phyloP scores from a whole-genome alignment of 1,140 invertebrate species.

The Drosophila kanapiae region DNA sequence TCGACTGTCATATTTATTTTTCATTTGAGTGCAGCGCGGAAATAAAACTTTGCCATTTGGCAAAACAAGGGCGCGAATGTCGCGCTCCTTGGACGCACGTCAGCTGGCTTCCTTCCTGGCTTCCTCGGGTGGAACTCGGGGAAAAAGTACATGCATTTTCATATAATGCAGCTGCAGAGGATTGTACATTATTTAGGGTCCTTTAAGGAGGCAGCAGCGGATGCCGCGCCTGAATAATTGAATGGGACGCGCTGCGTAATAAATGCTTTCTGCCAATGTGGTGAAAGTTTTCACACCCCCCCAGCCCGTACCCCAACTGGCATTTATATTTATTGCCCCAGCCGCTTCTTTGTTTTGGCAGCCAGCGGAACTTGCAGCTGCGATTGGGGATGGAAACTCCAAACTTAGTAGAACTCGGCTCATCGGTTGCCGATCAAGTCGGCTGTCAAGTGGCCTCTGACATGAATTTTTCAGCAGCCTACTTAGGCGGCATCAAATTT shows the following conservation, averaged over 20 bases:
- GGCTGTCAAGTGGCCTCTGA: slow-evolving; percentile 50
- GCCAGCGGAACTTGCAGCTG: neutral
- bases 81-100: slow-evolving; percentile 75
- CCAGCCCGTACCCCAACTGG: neutral
- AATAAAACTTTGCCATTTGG: slow-evolving; percentile 84
- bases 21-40: slow-evolving; percentile 79
- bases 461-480: slow-evolving; percentile 53
- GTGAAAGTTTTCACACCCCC: slow-evolving; percentile 70
- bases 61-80: slow-evolving; percentile 80
- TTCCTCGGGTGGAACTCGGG: slow-evolving; percentile 6
- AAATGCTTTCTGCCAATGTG: slow-evolving; percentile 79
- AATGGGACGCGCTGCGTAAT: slow-evolving; percentile 79
- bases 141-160: slow-evolving; percentile 78
- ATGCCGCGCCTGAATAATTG: slow-evolving; percentile 80
- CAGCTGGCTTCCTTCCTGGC: slow-evolving; percentile 63
- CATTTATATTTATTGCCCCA: slow-evolving; percentile 59
- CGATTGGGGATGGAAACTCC: neutral
- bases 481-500: slow-evolving; percentile 49
- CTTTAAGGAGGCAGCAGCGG: slow-evolving; percentile 57
- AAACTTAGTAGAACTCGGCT: slow-evolving; percentile 15
- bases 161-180: slow-evolving; percentile 66
- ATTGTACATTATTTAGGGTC: slow-evolving; percentile 81
- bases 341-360: neutral
- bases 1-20: slow-evolving; percentile 84
- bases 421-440: slow-evolving; percentile 60